These are phyloP conservation scores for Daktulosphaira vitifoliae DNA, from an alignment of 1,140 invertebrate species.

Conservation along the genomic window DNA sequence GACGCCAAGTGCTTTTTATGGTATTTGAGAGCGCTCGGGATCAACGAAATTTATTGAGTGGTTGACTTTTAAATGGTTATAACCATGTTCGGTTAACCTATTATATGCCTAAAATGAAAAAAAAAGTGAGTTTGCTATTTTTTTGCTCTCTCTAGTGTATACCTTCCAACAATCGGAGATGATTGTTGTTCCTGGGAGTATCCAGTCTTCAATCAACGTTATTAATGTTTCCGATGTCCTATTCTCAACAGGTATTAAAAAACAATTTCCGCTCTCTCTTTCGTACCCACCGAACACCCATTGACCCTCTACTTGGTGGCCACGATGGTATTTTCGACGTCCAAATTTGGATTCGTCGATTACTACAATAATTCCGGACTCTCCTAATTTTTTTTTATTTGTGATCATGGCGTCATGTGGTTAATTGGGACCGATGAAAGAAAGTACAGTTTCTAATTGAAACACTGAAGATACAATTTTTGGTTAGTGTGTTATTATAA, in stretches of 20 bases:
- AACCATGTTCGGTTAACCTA: conserved; percentile 30
- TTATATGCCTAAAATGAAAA: background rate
- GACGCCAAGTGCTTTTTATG: conserved; percentile 1
- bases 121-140: background rate
- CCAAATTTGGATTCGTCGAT: background rate
- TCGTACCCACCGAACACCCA: background rate
- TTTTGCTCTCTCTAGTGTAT: background rate
- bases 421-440: no score
- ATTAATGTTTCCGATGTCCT: background rate
- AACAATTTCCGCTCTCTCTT: background rate
- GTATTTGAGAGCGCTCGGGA: conserved; percentile 34
- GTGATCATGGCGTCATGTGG: background rate
- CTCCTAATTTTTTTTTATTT: background rate
- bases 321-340: background rate
- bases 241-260: background rate
- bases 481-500: no score
- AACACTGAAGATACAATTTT: no score
- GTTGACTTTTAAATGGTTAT: conserved; percentile 38
- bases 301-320: background rate
- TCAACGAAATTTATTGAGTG: conserved; percentile 37
- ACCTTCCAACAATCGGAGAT: background rate
- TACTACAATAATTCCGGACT: background rate
- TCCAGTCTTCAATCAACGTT: background rate
- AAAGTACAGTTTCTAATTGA: no score
- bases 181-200: background rate